Evolutionary conservation across 64 coral and sea anemone genomes (phyloP), one percentile per base, ranked within the genome.

Genomic region (Astreopora myriophthalma): DNA sequence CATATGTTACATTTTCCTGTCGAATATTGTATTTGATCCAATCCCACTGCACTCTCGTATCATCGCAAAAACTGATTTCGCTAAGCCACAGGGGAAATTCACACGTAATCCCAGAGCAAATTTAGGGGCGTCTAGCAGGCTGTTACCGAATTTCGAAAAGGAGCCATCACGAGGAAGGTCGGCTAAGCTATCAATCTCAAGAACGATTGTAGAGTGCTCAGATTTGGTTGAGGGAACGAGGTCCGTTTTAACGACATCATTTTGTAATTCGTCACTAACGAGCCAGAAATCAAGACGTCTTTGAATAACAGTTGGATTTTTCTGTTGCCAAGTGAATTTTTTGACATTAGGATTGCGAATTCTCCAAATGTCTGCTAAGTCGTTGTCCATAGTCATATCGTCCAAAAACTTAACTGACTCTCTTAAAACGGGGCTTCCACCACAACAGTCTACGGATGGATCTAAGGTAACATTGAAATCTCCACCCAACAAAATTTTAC

Each of bases 251-350:
- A 8, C 80, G 1, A 34, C 58, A 34, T 84, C 80, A 8, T 60
- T 52, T 20, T 62, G 57, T 19, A 84, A 52, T 14, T 9, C 22
- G 34, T 86, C 38, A 16, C 31, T 70, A 19, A 70, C 42, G 22
- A 86, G 48, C 64, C 84, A 86, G 29, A 24, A 70, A 5, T 86
- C 84, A 26, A 86, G 44, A 24, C 84, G 33, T 70, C 84, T 69
- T 48, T 86, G 84, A 40, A 86, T 71, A 11, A 70, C n/a, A n/a
- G n/a, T 13, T 14, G 84, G 61, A 11, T 17, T 86, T 86, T 1
- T 86, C 48, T 86, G 83, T 11, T 34, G 27, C 83, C 83, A 86
- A 25, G 83, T 86, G 68, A 38, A 86, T 11, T 38, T 67, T 86
- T 86, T 62, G 28, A 10, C 3, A 9, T 86, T 34, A 11, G 83